These are phyloP conservation scores for Eubasilissa splendida DNA, from an alignment of 2,888 invertebrate species.

Conservation along the genomic window DNA sequence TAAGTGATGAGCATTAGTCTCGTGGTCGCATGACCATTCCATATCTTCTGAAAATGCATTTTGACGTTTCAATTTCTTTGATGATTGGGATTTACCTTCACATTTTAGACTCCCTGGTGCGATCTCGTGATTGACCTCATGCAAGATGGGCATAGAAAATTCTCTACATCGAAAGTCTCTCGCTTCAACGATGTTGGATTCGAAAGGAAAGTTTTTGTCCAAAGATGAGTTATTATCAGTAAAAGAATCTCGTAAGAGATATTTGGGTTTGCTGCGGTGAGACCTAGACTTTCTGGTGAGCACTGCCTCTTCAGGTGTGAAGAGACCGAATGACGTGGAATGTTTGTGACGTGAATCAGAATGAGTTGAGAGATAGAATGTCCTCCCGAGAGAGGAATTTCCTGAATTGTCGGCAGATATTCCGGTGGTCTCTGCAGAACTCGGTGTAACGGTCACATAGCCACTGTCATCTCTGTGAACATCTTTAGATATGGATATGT, in stretches of 20 bases:
- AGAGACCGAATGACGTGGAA: neutral
- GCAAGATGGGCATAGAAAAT: neutral
- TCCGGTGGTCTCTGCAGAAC: slow-evolving; percentile 48
- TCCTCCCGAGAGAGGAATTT: slow-evolving; percentile 4
- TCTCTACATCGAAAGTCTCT: neutral
- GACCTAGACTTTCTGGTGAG: slow-evolving; percentile 14
- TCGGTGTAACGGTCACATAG: slow-evolving; percentile 55
- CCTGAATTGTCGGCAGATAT: slow-evolving; percentile 8
- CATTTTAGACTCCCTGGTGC: neutral
- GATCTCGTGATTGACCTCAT: slow-evolving; percentile 1
- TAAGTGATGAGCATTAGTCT: neutral
- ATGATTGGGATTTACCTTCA: slow-evolving; percentile 6
- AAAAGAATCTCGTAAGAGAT: neutral
- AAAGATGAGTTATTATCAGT: neutral
- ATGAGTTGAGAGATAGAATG: neutral
- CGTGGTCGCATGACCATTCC: slow-evolving; percentile 3
- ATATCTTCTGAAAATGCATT: slow-evolving; percentile 35
- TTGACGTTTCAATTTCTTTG: slow-evolving; percentile 39
- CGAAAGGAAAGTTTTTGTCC: neutral
- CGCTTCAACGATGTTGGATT: slow-evolving; percentile 8
- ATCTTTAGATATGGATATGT: slow-evolving; percentile 21
- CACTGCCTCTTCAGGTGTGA: slow-evolving; percentile 31
- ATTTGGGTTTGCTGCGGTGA: slow-evolving; percentile 2
- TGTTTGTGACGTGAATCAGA: neutral
- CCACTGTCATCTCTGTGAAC: slow-evolving; percentile 54